Evolutionary conservation across 2,113 vertebrate genomes (phyloP).

Genomic region (Polyodon spathula): DNA sequence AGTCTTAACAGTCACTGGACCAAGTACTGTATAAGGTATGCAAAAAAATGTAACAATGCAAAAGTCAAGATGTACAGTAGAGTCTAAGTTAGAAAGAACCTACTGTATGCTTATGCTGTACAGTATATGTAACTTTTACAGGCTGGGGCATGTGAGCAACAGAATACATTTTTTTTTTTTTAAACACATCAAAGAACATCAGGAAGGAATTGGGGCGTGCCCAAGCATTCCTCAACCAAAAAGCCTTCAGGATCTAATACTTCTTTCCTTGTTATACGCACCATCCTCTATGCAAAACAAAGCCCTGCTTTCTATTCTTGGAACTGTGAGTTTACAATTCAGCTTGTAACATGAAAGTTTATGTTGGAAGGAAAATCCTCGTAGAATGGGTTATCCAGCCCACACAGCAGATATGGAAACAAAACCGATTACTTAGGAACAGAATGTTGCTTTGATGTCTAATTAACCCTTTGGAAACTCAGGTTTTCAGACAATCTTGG

Average conservation of each 20-base stretch:
- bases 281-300: slow-evolving; percentile 2
- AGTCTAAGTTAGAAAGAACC: too few species aligned
- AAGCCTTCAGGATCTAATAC: background rate
- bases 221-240: background rate
- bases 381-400: slow-evolving; percentile 5
- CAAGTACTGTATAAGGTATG: too few species aligned
- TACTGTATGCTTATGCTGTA: too few species aligned
- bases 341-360: slow-evolving; percentile 2
- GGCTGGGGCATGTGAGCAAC: too few species aligned
- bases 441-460: slow-evolving; percentile 7
- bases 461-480: slow-evolving; percentile 8
- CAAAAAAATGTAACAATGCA: too few species aligned
- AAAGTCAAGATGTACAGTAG: too few species aligned
- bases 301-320: slow-evolving; percentile 2
- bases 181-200: background rate
- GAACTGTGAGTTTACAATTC: slow-evolving; percentile 1
- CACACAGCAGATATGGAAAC: slow-evolving; percentile 5
- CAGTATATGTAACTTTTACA: too few species aligned
- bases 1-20: too few species aligned
- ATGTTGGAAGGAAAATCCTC: background rate
- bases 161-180: background rate
- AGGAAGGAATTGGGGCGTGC: background rate
- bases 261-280: background rate
- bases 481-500: background rate
- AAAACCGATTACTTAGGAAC: slow-evolving; percentile 3